These are phyloP conservation scores for Lottia scabra DNA, from an alignment of 2,888 invertebrate genomes.

Conservation along the genomic window DNA sequence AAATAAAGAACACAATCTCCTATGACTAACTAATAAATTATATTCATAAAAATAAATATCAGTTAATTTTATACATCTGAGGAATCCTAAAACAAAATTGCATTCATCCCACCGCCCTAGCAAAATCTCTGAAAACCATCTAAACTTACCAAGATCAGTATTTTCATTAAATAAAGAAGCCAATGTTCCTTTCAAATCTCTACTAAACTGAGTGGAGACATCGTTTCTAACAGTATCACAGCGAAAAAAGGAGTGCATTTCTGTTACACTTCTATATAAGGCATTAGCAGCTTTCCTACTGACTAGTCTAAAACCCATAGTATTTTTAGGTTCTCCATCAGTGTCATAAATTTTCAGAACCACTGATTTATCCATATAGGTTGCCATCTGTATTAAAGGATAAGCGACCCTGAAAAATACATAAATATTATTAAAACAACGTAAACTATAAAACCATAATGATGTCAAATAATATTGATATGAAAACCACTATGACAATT, in stretches of 20 bases:
- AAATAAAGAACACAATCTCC: too few relatives aligned
- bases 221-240: constrained; percentile 90
- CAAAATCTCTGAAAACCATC: background rate
- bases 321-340: constrained; percentile 71
- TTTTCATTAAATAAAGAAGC: constrained; percentile 89
- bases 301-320: constrained; percentile 76
- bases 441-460: too few relatives aligned
- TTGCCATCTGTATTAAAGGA: constrained; percentile 63
- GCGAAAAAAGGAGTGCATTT: constrained; percentile 92
- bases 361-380: constrained; percentile 59
- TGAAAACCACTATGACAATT: too few relatives aligned
- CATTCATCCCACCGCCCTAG: too few relatives aligned
- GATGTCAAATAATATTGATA: too few relatives aligned
- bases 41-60: too few relatives aligned
- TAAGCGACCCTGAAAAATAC: constrained; percentile 60
- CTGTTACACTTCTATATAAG: constrained; percentile 81
- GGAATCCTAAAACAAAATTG: too few relatives aligned
- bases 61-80: background rate
- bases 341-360: constrained; percentile 59
- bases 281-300: constrained; percentile 86
- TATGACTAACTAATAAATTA: too few relatives aligned
- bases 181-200: constrained; percentile 90
- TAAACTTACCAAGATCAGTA: constrained; percentile 55
- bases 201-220: constrained; percentile 88
- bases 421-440: too few relatives aligned